phyloP scores from a whole-genome alignment of 1,140 invertebrate genomes.

The Trichoplusia ni region DNA sequence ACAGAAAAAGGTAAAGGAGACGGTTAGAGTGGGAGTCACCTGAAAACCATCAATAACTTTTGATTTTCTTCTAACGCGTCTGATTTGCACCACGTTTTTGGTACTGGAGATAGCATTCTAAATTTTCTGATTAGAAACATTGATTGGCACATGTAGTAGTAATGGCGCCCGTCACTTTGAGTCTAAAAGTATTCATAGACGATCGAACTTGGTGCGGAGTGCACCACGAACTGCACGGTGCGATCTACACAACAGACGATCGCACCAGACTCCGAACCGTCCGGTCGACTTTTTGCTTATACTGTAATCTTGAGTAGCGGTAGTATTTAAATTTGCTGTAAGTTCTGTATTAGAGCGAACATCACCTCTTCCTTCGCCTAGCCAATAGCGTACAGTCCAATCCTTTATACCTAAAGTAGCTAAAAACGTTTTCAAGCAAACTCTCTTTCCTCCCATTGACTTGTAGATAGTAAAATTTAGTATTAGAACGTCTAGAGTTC shows the following conservation, averaged over 20 bases:
- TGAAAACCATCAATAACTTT: too few species aligned
- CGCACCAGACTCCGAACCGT: too few species aligned
- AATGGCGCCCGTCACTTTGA: not conserved
- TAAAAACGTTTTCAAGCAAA: slow-evolving; percentile 47
- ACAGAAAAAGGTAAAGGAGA: not conserved
- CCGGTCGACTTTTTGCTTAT: too few species aligned
- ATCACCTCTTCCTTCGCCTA: too few species aligned
- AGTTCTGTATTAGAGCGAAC: too few species aligned
- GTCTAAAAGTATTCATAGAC: too few species aligned
- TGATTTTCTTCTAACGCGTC: not conserved
- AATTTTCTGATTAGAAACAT: not conserved
- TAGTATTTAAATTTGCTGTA: too few species aligned
- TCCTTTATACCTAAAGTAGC: slow-evolving; percentile 47
- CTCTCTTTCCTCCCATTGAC: slow-evolving; percentile 44
- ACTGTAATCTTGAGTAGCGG: too few species aligned
- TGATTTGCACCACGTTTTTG: not conserved
- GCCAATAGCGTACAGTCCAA: slow-evolving; percentile 46
- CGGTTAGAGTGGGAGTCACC: not conserved
- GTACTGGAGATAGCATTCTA: not conserved
- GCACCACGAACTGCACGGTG: too few species aligned
- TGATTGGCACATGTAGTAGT: not conserved
- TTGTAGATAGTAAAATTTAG: slow-evolving; percentile 43
- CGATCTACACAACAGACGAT: too few species aligned
- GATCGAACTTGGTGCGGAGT: too few species aligned
- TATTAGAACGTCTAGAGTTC: slow-evolving; percentile 38